phyloP scores from a whole-genome alignment of 1,140 invertebrate genomes.

The Drosophila miranda region DNA sequence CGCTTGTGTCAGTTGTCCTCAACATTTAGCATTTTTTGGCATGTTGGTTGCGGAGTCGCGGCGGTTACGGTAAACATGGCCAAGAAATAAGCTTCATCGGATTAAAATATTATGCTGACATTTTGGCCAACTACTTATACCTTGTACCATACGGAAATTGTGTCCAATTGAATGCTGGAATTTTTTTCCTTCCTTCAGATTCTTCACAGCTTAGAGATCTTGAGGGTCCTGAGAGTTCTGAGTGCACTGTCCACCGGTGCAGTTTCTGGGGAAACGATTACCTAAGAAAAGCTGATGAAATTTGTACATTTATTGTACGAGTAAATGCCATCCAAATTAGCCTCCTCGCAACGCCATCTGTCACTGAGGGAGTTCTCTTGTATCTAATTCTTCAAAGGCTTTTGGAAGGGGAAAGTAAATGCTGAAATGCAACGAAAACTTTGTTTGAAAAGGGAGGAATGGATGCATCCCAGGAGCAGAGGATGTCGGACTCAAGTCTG shows the following conservation, averaged over 20 bases:
- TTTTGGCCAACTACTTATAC: background rate
- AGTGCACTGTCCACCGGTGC: too few relatives aligned
- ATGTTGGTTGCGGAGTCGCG: slow-evolving; percentile 16
- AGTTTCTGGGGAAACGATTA: too few relatives aligned
- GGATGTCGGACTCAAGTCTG: slow-evolving; percentile 58
- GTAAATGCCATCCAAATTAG: too few relatives aligned
- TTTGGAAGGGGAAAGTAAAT: too few relatives aligned
- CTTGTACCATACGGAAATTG: too few relatives aligned
- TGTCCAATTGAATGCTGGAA: background rate
- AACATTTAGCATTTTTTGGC: slow-evolving; percentile 32
- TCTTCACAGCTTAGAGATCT: too few relatives aligned
- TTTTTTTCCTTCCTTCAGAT: background rate
- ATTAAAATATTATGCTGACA: slow-evolving; percentile 21
- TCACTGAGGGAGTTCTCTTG: too few relatives aligned
- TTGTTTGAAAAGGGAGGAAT: slow-evolving; percentile 63
- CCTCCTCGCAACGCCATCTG: too few relatives aligned
- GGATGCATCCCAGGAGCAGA: slow-evolving; percentile 10
- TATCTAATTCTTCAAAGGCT: slow-evolving; percentile 7
- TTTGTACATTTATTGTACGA: too few relatives aligned
- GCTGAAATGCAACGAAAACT: background rate
- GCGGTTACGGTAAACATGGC: background rate
- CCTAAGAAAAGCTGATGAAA: too few relatives aligned
- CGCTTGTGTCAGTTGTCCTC: slow-evolving; percentile 10
- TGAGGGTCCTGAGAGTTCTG: too few relatives aligned
- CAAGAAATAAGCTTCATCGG: slow-evolving; percentile 6